These are phyloP conservation scores for Drosophila willistoni DNA, from an alignment of 1,140 invertebrate genomes.

Conservation along the genomic window DNA sequence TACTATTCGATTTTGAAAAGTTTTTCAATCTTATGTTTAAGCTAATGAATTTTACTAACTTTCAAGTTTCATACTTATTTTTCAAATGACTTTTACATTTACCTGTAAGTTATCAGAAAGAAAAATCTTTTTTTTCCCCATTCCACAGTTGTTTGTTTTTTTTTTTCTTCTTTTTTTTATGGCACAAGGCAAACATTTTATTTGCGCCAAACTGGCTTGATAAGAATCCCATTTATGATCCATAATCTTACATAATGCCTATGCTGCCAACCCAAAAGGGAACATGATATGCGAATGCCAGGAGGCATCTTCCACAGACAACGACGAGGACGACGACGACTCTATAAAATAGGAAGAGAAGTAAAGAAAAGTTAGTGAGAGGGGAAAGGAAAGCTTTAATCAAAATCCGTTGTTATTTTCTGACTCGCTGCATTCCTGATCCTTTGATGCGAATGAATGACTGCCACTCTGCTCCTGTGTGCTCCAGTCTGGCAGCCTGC, in stretches of 20 bases:
- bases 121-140: neutral
- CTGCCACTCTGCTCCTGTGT: constrained; percentile 32
- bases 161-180: neutral
- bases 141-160: neutral
- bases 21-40: neutral
- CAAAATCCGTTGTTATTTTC: constrained; percentile 84
- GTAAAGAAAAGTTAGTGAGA: neutral
- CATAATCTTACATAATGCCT: constrained; percentile 82
- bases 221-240: constrained; percentile 83
- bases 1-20: no score
- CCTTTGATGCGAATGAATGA: constrained; percentile 83
- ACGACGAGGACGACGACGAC: constrained; percentile 58
- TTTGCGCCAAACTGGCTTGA: constrained; percentile 52
- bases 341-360: constrained; percentile 59
- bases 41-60: neutral
- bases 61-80: neutral
- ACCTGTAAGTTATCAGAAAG: neutral
- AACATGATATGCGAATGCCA: constrained; percentile 56
- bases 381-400: constrained; percentile 80
- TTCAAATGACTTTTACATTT: neutral
- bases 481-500: neutral
- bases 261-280: constrained; percentile 53
- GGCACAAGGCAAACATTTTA: constrained; percentile 23
- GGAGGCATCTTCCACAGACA: constrained; percentile 34
- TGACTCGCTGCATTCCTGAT: constrained; percentile 83